Evolutionary conservation across 1,140 invertebrate genomes (phyloP), one percentile per base, ranked within the genome.

Genomic region (Augochlora pura): DNA sequence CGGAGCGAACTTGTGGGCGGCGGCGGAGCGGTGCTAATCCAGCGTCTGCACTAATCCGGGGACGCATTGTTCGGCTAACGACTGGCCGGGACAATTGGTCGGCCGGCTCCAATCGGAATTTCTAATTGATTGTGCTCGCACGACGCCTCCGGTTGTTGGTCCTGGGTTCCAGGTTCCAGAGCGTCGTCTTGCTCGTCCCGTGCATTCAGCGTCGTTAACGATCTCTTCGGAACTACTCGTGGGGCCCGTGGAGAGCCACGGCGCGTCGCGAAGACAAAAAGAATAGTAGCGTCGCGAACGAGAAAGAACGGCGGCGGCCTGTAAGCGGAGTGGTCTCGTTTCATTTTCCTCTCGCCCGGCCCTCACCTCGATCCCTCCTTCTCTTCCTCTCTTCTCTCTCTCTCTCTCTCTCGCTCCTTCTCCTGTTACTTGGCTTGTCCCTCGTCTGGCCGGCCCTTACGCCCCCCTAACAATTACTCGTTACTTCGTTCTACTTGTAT

Each of bases 181-280:
- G 75, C 69, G 25, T 46, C 21, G 39, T 57, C 66, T 57, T 67
- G 49, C 60, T 32, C 65, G 64, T 74, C 73, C 80, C 73, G 60
- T 38, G 63, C 67, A 75, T 75, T 66, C 79, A 64, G 32, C 63
- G 67, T 60, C 79, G 73, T 81, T 78, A 81, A 85, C 70, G 84
- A 85, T 85, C 83, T 84, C 82, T 81, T 81, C 60, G 62, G 62
- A 77, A 76, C 77, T 73, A 73, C 82, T 72, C 78, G 57, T 63
- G 62, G 72, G 63, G 68, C 49, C 59, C n/a, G 78, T 77, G 52
- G 72, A 77, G 73, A 68, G 77, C 2, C 46, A 62, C 59, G 82
- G 66, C 71, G 81, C 70, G 75, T 75, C 71, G 27, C 59, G 38
- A 39, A 52, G 67, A 75, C 60, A 80, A 84, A 76, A 79, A 76